These are phyloP conservation scores for Tryphoninae sp. DNA, from an alignment of 2,888 invertebrate genomes.

Conservation along the genomic window DNA sequence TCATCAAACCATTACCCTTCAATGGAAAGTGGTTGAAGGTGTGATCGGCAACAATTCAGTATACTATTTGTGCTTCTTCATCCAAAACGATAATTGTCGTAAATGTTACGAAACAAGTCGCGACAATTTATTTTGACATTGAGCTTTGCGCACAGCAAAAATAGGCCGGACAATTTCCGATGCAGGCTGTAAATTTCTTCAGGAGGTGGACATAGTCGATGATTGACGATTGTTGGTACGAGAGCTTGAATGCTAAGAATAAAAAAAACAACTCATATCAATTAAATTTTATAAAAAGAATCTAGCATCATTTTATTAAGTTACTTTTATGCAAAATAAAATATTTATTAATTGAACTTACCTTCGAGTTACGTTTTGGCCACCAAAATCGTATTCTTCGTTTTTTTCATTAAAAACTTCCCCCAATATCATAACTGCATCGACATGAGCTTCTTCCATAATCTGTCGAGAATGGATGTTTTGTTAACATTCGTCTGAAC, in stretches of 20 bases:
- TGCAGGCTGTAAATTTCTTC: conserved; percentile 99
- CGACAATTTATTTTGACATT: conserved; percentile 91
- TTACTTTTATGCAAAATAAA: conserved; percentile 1
- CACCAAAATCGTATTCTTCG: conserved; percentile 94
- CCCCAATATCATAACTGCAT: conserved; percentile 98
- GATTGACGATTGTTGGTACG: conserved; percentile 96
- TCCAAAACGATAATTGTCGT: conserved; percentile 85
- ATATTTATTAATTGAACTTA: conserved; percentile 57
- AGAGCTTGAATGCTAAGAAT: conserved; percentile 87
- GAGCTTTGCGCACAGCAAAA: conserved; percentile 94
- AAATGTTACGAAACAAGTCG: conserved; percentile 91
- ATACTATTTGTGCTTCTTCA: conserved; percentile 45
- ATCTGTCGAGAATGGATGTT: conserved; percentile 78
- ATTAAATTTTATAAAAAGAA: conserved; percentile 26
- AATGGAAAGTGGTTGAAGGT: not conserved
- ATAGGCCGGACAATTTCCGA: conserved; percentile 97
- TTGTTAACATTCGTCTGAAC: too few species aligned
- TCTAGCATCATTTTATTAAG: not conserved
- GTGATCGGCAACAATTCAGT: not conserved
- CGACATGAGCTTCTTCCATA: conserved; percentile 98
- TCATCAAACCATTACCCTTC: conserved; percentile 35
- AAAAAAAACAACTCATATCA: conserved; percentile 22
- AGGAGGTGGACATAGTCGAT: conserved; percentile 97
- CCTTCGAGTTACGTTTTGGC: conserved; percentile 84
- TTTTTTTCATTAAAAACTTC: conserved; percentile 92